Evolutionary conservation across 2,888 invertebrate species (phyloP), one percentile per base, ranked within the genome.

Genomic region (Scaptodrosophila latifasciaeformis): DNA sequence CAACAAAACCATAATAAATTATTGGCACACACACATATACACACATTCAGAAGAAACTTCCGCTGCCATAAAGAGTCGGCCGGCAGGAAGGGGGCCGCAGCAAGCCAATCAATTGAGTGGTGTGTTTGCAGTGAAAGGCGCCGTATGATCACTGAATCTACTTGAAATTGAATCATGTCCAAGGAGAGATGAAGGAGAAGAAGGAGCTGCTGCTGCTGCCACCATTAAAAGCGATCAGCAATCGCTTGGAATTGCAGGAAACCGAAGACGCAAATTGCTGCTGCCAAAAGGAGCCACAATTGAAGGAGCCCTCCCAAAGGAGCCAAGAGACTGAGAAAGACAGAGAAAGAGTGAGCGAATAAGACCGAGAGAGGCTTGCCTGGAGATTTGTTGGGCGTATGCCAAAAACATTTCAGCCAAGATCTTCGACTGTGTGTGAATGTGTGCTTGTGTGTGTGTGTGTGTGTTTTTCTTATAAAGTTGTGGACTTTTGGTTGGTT

Each of bases 191-290:
- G 18, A 29, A 42, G 9, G 19, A 42, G 37, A 24, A 30, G n/a
- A n/a, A n/a, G n/a, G n/a, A n/a, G n/a, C n/a, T n/a, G n/a, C n/a
- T 34, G 34, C 15, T 34, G 34, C 34, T 12, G 31, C 31, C 6
- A 31, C 35, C 56, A 40, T 27, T 50, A 47, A 51, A 51, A 39
- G 35, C 52, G 35, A 50, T 52, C 39, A 52, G 52, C 59, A n/a
- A n/a, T n/a, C n/a, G n/a, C n/a, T n/a, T n/a, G n/a, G 54, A 50
- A 48, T 54, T 47, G 64, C 76, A 78, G 75, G 79, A 75, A 81
- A 78, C 61, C 62, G 59, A 59, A 72, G 70, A 70, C 76, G 63
- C 70, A 76, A 76, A 76, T 76, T 76, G 70, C 80, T 63, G 74
- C 81, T 54, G 60, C 58, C 72, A 62, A 66, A 65, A 31, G n/a